Evolutionary conservation across 1,140 invertebrate genomes (phyloP), one percentile per base, ranked within the genome.

Genomic region (Calycopis cecrops): DNA sequence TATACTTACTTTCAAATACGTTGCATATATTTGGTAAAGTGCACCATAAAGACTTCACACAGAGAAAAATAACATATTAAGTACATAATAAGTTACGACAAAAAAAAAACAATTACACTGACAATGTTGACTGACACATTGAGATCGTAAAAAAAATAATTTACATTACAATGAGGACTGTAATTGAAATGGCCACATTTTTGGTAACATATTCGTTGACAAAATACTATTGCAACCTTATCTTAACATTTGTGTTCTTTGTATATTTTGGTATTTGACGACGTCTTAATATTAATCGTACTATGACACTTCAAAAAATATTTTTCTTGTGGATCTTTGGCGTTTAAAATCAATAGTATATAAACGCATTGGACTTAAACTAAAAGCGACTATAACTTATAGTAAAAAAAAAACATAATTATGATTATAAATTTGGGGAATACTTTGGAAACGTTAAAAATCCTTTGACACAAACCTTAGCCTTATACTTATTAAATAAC

Each of bases 381-480:
- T 73, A 79, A 76, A 69, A 60, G 61, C 80, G 77, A 80, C 76
- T 84, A 83, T 68, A 79, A 82, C 76, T 82, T 84, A 83, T 67
- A 40, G 62, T 58, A 62, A 71, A 70, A 73, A 74, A 71, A 70
- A 74, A 65, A 37, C 54, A 65, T 62, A 68, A 71, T 70, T 76
- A 77, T 79, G 83, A 84, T 28, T 37, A 83, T 62, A 63, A 79
- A 78, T 86, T 86, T 86, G 78, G 83, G 83, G 79, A 84, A 85
- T 84, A 87, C 84, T 87, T 87, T 87, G 84, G 84, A 87, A 87
- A 85, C 81, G 81, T 84, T 87, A 82, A 82, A 28, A 55, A 84
- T 82, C 81, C 79, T 85, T 85, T 81, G 79, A 87, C 81, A 87
- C 79, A 87, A 85, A 87, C 77, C 84, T 87, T 87, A 87, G 80